These are phyloP conservation scores for Xiphias gladius DNA, from an alignment of 2,113 vertebrate species.

Conservation along the genomic window DNA sequence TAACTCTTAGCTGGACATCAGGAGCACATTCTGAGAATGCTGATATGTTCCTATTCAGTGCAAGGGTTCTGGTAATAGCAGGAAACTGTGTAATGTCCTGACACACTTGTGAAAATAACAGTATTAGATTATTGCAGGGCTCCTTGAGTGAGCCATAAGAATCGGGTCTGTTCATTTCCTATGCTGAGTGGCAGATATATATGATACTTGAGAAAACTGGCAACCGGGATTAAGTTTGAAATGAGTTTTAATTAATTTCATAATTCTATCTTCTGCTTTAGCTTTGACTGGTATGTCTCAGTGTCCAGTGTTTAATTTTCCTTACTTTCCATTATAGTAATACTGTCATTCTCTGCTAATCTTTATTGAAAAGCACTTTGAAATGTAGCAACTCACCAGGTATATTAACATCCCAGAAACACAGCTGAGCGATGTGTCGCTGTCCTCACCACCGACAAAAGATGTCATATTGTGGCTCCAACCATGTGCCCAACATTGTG, in stretches of 20 bases:
- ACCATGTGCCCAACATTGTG: not conserved
- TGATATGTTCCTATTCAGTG: not conserved
- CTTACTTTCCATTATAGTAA: not conserved
- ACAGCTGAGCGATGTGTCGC: not conserved
- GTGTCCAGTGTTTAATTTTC: not conserved
- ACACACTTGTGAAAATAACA: not conserved
- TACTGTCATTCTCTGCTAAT: not conserved
- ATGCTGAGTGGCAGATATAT: not conserved
- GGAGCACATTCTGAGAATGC: not conserved
- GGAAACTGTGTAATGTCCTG: not conserved
- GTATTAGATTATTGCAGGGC: not conserved
- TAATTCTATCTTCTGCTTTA: not conserved
- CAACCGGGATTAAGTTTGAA: not conserved
- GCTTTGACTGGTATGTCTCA: not conserved
- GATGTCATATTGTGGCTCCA: not conserved
- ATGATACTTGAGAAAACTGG: not conserved
- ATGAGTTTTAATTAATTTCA: not conserved
- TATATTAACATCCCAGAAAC: not conserved
- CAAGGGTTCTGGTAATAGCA: not conserved
- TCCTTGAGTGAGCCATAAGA: not conserved
- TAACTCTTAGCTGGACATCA: not conserved
- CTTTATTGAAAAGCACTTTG: not conserved
- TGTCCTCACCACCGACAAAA: not conserved
- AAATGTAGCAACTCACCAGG: not conserved
- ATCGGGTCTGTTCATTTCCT: constrained; percentile 1